Conservation (phyloP, 1,140 invertebrate genomes). For the Parapsyche elsis region DNA sequence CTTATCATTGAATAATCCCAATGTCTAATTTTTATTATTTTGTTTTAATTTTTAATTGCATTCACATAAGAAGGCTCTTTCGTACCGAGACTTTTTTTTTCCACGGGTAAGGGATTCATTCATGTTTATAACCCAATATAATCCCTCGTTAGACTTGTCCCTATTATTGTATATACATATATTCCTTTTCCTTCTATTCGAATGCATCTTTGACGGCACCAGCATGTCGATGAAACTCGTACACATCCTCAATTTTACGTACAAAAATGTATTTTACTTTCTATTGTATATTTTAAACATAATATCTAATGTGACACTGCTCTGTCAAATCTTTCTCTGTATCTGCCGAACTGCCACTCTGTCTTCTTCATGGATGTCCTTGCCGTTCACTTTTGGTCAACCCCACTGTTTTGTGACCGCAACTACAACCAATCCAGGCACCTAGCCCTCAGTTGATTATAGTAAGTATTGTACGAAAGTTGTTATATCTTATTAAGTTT, state of each 20-base stretch:
- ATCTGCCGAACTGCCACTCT: conserved; percentile 46
- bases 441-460: conserved; percentile 66
- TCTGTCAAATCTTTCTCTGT: conserved; percentile 53
- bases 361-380: conserved; percentile 49
- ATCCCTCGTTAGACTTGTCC: not conserved
- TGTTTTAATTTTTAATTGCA: conserved; percentile 31
- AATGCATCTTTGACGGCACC: conserved; percentile 11
- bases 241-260: conserved; percentile 27
- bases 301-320: conserved; percentile 50
- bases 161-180: not conserved
- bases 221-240: conserved; percentile 8
- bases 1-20: not conserved
- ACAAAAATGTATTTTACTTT: conserved; percentile 38
- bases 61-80: conserved; percentile 13
- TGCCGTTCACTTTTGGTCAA: conserved; percentile 39
- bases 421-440: conserved; percentile 59
- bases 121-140: not conserved
- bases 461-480: conserved; percentile 60
- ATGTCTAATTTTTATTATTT: conserved; percentile 20
- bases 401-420: conserved; percentile 35
- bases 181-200: not conserved
- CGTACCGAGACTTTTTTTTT: conserved; percentile 35
- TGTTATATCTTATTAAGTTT: not conserved
- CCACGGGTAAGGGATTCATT: conserved; percentile 33
- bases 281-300: conserved; percentile 10